Evolutionary conservation across 2,797 vertebrate genomes (phyloP).

Genomic region (Thalassophryne amazonica): DNA sequence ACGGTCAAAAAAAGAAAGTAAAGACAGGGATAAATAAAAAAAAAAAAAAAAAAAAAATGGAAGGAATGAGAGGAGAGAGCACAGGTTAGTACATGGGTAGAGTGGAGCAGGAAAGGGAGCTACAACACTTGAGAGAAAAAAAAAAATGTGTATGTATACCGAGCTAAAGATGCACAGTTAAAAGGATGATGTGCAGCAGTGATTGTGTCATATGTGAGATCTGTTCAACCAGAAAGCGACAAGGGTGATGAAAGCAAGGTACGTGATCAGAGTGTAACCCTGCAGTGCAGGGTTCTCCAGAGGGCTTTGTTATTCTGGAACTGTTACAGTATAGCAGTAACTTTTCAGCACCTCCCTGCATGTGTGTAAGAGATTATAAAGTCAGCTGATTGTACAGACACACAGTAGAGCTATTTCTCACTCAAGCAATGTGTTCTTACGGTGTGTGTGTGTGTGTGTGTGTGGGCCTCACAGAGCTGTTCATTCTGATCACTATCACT

Average conservation of each 20-base stretch:
- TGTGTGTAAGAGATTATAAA: constrained; percentile 2
- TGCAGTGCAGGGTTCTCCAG: constrained; percentile 59
- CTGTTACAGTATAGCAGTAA: constrained; percentile 49
- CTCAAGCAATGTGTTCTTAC: constrained; percentile 7
- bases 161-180: not conserved
- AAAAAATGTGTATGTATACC: not conserved
- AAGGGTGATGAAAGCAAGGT: constrained; percentile 54
- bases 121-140: not conserved
- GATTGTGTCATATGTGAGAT: constrained; percentile 26
- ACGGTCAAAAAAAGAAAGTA: constrained; percentile 16
- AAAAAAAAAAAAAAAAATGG: no score
- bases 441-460: constrained; percentile 10
- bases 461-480: constrained; percentile 43
- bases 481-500: constrained; percentile 61
- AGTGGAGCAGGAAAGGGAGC: not conserved
- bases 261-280: constrained; percentile 71
- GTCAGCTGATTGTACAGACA: constrained; percentile 30
- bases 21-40: no score
- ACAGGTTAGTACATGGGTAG: constrained; percentile 1
- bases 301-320: constrained; percentile 70
- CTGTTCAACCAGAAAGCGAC: constrained; percentile 32
- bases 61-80: not conserved
- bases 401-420: constrained; percentile 24
- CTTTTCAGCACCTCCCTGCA: constrained; percentile 57
- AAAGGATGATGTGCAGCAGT: constrained; percentile 5